Conservation (phyloP, 2,797 vertebrate genomes). For the Labeo calbasu region DNA sequence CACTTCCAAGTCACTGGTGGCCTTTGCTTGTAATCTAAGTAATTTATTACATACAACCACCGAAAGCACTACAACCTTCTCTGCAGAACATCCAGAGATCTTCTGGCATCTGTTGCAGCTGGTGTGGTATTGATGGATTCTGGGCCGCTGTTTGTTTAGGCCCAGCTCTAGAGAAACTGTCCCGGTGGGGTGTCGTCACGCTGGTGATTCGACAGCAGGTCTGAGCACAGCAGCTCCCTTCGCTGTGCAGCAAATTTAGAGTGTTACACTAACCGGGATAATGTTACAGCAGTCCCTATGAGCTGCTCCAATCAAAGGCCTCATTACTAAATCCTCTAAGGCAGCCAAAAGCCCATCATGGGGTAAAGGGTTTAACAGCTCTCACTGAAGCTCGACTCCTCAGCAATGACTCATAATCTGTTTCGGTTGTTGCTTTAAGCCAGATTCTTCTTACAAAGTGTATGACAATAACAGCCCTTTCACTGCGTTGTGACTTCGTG, state of each 20-base stretch:
- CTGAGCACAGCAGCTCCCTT: slow-evolving; percentile 20
- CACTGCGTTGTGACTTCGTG: background rate
- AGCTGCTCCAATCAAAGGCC: slow-evolving; percentile 33
- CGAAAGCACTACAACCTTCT: slow-evolving; percentile 47
- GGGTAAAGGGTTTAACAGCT: slow-evolving; percentile 45
- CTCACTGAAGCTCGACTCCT: slow-evolving; percentile 54
- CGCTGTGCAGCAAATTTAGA: slow-evolving; percentile 65
- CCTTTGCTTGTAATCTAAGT: slow-evolving; percentile 22
- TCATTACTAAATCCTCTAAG: slow-evolving; percentile 39
- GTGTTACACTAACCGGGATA: slow-evolving; percentile 63
- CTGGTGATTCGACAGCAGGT: slow-evolving; percentile 34
- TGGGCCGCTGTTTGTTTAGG: slow-evolving; percentile 40
- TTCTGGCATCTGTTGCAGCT: slow-evolving; percentile 62
- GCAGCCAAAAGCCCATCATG: slow-evolving; percentile 45
- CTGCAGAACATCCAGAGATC: slow-evolving; percentile 54
- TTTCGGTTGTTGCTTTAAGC: slow-evolving; percentile 22
- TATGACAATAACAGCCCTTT: background rate
- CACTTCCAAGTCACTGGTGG: slow-evolving; percentile 18
- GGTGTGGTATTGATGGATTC: slow-evolving; percentile 63
- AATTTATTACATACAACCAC: slow-evolving; percentile 31
- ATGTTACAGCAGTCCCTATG: slow-evolving; percentile 63
- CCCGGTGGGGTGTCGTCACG: slow-evolving; percentile 24
- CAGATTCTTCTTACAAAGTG: slow-evolving; percentile 33
- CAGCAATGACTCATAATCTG: slow-evolving; percentile 34
- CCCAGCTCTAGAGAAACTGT: slow-evolving; percentile 49